Evolutionary conservation across 2,888 invertebrate genomes (phyloP).

Genomic region (Cyclophora albipunctata): DNA sequence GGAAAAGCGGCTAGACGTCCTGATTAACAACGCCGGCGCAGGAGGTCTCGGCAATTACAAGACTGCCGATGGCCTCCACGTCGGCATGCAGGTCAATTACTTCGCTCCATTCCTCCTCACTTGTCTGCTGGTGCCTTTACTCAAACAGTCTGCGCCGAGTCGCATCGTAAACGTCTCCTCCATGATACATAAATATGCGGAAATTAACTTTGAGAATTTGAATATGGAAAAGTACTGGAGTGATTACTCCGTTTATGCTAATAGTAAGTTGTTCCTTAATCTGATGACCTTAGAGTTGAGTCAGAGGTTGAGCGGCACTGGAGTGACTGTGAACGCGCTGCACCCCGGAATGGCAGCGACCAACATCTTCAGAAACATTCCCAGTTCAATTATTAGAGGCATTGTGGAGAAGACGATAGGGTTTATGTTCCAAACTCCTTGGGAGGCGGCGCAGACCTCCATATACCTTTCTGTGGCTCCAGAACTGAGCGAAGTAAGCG

Average conservation of each 20-base stretch:
- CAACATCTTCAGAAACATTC: constrained; percentile 78
- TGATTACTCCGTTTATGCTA: constrained; percentile 62
- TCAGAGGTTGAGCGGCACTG: constrained; percentile 70
- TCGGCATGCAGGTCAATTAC: constrained; percentile 83
- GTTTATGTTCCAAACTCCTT: constrained; percentile 72
- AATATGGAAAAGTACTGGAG: constrained; percentile 72
- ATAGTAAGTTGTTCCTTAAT: constrained; percentile 78
- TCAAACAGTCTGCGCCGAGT: constrained; percentile 76
- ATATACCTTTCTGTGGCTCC: constrained; percentile 74
- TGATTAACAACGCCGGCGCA: constrained; percentile 77
- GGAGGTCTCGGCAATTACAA: constrained; percentile 62
- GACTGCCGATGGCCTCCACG: constrained; percentile 80
- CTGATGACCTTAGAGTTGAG: constrained; percentile 79
- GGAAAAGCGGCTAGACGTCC: constrained; percentile 69
- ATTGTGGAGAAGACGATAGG: constrained; percentile 37
- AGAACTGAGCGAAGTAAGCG: constrained; percentile 75
- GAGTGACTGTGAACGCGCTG: constrained; percentile 80
- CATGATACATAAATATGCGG: constrained; percentile 67
- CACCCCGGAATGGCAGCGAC: constrained; percentile 84
- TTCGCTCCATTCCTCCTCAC: constrained; percentile 84
- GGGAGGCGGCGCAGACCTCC: constrained; percentile 80
- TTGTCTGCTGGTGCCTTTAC: constrained; percentile 67
- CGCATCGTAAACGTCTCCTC: constrained; percentile 80
- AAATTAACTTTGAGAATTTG: constrained; percentile 60
- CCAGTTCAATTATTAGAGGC: constrained; percentile 43